A percentile compares a stretch with the other conserved stretches of the same genome.
These are phyloP conservation scores for Elephantulus edwardii DNA, from an alignment of 2,113 vertebrate genomes.

Conservation along the genomic window DNA sequence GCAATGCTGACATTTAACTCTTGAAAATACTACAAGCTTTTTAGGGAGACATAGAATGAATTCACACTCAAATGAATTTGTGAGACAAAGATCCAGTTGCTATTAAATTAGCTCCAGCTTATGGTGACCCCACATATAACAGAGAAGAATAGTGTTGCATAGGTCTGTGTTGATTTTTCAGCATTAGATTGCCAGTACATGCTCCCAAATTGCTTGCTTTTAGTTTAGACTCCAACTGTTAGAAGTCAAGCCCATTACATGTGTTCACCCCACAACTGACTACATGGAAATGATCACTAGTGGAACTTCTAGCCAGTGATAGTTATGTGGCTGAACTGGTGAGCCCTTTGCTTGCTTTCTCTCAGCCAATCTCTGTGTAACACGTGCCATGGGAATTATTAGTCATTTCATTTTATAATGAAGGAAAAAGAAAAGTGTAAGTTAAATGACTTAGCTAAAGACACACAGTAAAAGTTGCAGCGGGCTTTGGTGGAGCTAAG, in stretches of 20 bases:
- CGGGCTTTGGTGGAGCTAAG: background rate
- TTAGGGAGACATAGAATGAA: background rate
- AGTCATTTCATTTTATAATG: background rate
- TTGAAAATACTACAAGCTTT: background rate
- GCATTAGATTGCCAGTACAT: background rate
- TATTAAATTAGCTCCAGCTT: background rate
- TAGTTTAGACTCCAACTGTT: background rate
- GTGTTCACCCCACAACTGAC: background rate
- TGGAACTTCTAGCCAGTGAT: background rate
- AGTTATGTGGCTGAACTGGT: background rate
- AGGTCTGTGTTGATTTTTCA: background rate
- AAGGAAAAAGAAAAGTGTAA: background rate
- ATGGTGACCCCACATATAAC: background rate
- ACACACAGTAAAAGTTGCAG: background rate
- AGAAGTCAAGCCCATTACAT: background rate
- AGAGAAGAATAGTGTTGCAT: background rate
- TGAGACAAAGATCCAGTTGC: background rate
- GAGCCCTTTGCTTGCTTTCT: background rate
- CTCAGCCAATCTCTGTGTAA: background rate
- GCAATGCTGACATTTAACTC: background rate
- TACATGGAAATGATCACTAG: background rate
- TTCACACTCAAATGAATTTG: background rate
- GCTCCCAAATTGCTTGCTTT: background rate
- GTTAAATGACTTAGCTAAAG: conserved; percentile 11
- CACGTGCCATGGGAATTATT: background rate